Percentiles rank a stretch among this genome's conserved stretches.
These are phyloP conservation scores for Xanthia icteritia DNA, from an alignment of 2,888 invertebrate genomes.

Conservation along the genomic window DNA sequence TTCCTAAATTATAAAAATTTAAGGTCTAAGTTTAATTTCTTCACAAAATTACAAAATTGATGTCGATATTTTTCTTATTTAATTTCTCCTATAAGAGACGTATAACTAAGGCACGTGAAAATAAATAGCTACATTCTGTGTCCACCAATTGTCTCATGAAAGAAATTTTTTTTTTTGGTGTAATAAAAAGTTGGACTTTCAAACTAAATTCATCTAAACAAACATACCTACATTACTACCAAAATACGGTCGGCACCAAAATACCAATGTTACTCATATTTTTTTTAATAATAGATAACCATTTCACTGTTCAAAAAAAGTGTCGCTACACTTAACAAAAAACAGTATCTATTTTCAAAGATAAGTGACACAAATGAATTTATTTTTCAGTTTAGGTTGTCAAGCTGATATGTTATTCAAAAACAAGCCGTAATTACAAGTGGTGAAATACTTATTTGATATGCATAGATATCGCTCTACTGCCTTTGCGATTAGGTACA, in stretches of 20 bases:
- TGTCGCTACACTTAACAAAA: not conserved
- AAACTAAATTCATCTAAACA: not conserved
- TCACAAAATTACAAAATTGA: conserved; percentile 11
- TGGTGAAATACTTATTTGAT: not conserved
- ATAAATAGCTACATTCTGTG: not conserved
- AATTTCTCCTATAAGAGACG: conserved; percentile 15
- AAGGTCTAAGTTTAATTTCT: conserved; percentile 9
- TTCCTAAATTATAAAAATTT: conserved; percentile 7
- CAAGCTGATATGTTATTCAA: not conserved
- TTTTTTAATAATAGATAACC: not conserved
- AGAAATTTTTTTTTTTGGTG: too few relatives aligned
- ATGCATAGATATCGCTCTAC: not conserved
- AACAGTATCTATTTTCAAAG: too few relatives aligned
- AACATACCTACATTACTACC: not conserved
- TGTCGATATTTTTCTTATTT: conserved; percentile 31
- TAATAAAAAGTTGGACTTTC: not conserved
- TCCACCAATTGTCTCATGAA: too few relatives aligned
- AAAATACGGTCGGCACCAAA: not conserved
- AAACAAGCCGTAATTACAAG: not conserved
- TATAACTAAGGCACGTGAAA: not conserved
- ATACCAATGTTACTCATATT: not conserved
- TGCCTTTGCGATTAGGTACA: not conserved
- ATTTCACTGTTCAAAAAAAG: not conserved
- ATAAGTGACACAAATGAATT: too few relatives aligned
- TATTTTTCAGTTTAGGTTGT: not conserved